Percentiles rank a stretch among this genome's conserved stretches.
These are phyloP conservation scores for Pseudanteris insignis DNA, from an alignment of 2,888 invertebrate species.

Conservation along the genomic window DNA sequence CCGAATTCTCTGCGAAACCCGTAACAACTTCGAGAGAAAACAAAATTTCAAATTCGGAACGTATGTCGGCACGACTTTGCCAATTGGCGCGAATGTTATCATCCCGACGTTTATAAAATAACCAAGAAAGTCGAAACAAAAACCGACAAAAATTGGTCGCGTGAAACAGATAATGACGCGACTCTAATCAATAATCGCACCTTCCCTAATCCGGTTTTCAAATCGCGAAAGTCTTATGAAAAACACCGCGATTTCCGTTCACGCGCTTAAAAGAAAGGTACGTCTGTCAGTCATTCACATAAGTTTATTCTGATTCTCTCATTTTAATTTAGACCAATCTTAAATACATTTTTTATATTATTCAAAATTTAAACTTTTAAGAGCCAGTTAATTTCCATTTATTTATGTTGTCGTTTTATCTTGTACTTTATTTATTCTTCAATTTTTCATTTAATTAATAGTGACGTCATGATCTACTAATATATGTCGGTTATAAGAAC, in stretches of 20 bases:
- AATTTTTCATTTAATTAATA: not conserved
- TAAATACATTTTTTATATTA: too few species aligned
- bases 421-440: too few species aligned
- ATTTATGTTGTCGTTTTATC: too few species aligned
- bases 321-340: too few species aligned
- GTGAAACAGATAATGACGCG: constrained; percentile 17
- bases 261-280: constrained; percentile 3
- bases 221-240: constrained; percentile 15
- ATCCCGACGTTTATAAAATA: constrained; percentile 4
- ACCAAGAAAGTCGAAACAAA: constrained; percentile 19
- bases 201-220: constrained; percentile 10
- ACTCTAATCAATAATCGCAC: constrained; percentile 6
- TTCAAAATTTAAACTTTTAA: too few species aligned
- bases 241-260: constrained; percentile 9
- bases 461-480: constrained; percentile 5
- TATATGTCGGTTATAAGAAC: constrained; percentile 7
- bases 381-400: too few species aligned
- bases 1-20: too few species aligned
- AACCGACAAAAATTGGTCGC: constrained; percentile 21
- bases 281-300: not conserved
- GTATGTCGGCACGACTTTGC: not conserved
- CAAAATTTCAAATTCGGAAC: not conserved
- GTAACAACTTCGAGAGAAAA: too few species aligned
- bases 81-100: constrained; percentile 23
- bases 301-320: too few species aligned